These are phyloP conservation scores for Heliconius melpomene DNA, from an alignment of 1,140 invertebrate species.

Conservation along the genomic window DNA sequence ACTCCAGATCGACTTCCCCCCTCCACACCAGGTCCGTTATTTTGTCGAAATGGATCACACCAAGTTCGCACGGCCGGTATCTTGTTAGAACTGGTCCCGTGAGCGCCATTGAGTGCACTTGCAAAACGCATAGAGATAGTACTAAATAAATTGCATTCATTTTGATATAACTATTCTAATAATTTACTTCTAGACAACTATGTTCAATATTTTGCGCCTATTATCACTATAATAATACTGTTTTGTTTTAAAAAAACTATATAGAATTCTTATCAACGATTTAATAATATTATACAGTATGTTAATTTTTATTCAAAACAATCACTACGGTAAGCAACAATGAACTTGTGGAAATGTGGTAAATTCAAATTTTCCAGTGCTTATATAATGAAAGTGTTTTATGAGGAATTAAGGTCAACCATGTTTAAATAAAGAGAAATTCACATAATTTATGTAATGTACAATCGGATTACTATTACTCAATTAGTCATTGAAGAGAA, in stretches of 20 bases:
- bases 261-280: conserved; percentile 12
- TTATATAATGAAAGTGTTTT: conserved; percentile 61
- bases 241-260: neutral
- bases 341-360: conserved; percentile 1
- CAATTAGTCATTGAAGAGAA: conserved; percentile 52
- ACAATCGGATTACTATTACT: conserved; percentile 37
- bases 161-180: conserved; percentile 19
- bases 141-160: conserved; percentile 40
- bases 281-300: conserved; percentile 15
- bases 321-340: conserved; percentile 14
- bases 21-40: conserved; percentile 57
- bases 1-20: conserved; percentile 55
- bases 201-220: no score
- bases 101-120: conserved; percentile 56
- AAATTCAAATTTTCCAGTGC: conserved; percentile 9
- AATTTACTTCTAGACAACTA: conserved; percentile 7
- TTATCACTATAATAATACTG: neutral
- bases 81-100: conserved; percentile 58
- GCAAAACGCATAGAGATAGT: conserved; percentile 41
- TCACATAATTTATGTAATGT: conserved; percentile 26
- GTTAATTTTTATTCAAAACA: conserved; percentile 5
- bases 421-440: conserved; percentile 14
- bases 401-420: conserved; percentile 51
- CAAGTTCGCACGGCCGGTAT: conserved; percentile 68
- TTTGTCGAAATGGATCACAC: conserved; percentile 65